Evolutionary conservation across 1,140 invertebrate species (phyloP), one percentile per base, ranked within the genome.

Genomic region (Saxidomus purpurata): DNA sequence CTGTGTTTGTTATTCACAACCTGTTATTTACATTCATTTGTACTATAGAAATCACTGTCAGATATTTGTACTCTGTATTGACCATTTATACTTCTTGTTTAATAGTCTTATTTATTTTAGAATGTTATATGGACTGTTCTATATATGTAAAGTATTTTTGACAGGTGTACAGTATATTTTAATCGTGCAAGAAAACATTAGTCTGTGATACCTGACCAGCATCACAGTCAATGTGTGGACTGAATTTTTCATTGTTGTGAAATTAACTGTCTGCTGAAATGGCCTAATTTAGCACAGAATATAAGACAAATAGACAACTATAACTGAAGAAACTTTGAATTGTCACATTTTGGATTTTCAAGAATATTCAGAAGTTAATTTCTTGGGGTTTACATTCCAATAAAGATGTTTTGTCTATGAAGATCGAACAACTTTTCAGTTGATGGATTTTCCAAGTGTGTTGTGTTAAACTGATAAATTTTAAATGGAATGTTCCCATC

Each of bases 21-120:
- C 34, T 71, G 67, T 71, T 38, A 19, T 38, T 36, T 36, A 71
- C 67, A 38, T 71, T 71, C 22, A 63, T 63, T 25, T 71, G 67
- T 38, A 71, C 15, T 40, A 19, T 71, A 38, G 13, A 43, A 71
- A 71, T 38, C 67, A 38, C 67, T 67, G 43, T 80, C 11, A 15
- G 9, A 28, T 61, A 22, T 61, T 61, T 81, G 52, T 81, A 81
- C 28, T 79, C 25, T 28, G 1, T 79, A 81, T 81, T 28, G 52
- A 43, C 52, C 52, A 55, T 82, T 52, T 82, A 63, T 34, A 43
- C 25, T 82, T 82, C 17, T 79, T 79, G 36, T 38, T 79, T 71
- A 71, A 71, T 82, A 59, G 34, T 61, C 43, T 80, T 63, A 85
- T 74, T 85, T 85, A 74, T 85, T 85, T 85, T 85, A 85, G 36